phyloP scores from a whole-genome alignment of 2,113 vertebrate genomes.

The Miniopterus natalensis region DNA sequence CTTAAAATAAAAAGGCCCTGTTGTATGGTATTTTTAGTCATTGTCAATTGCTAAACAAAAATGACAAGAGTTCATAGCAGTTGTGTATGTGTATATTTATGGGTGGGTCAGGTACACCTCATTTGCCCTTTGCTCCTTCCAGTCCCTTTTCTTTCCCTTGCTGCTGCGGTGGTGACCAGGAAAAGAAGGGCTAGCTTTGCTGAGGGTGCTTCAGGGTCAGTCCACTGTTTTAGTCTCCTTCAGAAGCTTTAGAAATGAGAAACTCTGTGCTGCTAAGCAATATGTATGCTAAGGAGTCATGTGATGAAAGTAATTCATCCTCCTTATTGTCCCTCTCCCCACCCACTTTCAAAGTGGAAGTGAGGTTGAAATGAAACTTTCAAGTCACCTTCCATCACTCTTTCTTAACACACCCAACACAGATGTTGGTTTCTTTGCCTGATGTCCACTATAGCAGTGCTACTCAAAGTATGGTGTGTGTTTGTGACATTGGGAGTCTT shows the following conservation, averaged over 20 bases:
- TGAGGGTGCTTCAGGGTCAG: background rate
- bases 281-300: background rate
- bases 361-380: background rate
- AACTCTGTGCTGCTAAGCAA: background rate
- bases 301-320: background rate
- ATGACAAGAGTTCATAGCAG: background rate
- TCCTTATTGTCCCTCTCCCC: background rate
- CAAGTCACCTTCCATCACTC: background rate
- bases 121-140: background rate
- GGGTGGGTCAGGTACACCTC: background rate
- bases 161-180: background rate
- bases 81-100: background rate
- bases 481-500: background rate
- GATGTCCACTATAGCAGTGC: background rate
- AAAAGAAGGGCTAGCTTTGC: background rate
- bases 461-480: background rate
- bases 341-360: background rate
- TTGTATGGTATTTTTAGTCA: background rate
- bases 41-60: background rate
- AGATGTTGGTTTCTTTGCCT: background rate
- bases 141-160: background rate
- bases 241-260: conserved; percentile 36
- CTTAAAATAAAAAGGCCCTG: background rate
- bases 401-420: background rate
- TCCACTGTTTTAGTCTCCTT: background rate